Evolutionary conservation across 1,140 invertebrate species (phyloP), one percentile per base, ranked within the genome.

Genomic region (Drosophila fuyamai): DNA sequence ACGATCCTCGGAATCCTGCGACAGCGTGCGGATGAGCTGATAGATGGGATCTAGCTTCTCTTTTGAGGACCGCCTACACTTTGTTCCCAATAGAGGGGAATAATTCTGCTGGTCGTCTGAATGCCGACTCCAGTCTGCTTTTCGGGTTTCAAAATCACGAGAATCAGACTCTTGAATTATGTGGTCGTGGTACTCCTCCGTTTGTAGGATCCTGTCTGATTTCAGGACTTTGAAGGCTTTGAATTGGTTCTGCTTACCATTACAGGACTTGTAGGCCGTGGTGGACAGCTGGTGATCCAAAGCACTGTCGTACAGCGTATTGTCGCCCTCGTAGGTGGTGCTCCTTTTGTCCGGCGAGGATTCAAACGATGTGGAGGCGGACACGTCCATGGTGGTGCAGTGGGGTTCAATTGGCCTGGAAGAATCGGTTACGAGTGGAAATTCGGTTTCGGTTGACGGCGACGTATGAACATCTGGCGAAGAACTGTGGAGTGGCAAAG

Each of bases 261-360:
- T 90, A 54, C 88, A 92, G 13, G 90, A 81, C 55, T 71, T 76
- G 67, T 80, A 92, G n/a, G 72, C 63, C 32, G 88, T 77, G 23
- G 67, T 68, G n/a, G 84, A 88, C 23, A 88, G 38, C 57, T 86
- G 82, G 50, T 86, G 79, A 43, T 92, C 90, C 71, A 92, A 54
- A 5, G 90, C 90, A 41, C 86, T 91, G 16, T 83, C 79, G 48
- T 92, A 92, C 6, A 92, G 60, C 9, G 83, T 89, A 46, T 67
- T 73, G 12, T 88, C 84, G 23, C 38, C 71, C 8, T 74, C 59
- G 10, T 63, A 77, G 10, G 67, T 70, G 81, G 38, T 88, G 48
- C 36, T 72, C 7, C 70, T 68, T 9, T 72, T 60, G 7, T 88
- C 84, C 5, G 70, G 65, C 8, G 79, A 79, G 14, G 84, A 78